A percentile compares a stretch with the other conserved stretches of the same genome.
phyloP scores from a whole-genome alignment of 2,113 vertebrate species.

The Cochlearius cochlearius region DNA sequence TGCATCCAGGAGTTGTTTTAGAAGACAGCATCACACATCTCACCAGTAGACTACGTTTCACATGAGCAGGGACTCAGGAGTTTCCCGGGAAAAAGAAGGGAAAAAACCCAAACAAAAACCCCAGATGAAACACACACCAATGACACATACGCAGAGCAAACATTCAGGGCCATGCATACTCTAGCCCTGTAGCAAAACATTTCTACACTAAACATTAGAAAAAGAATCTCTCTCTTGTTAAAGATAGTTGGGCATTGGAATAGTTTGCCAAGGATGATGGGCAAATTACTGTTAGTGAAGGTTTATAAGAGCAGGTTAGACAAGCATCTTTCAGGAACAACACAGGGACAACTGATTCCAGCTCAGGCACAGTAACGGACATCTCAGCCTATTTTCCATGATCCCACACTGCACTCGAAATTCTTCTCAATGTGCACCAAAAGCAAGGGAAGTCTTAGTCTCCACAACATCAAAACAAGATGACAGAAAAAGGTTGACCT shows the following conservation, averaged over 20 bases:
- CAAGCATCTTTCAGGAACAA: not conserved
- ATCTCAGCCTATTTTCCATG: not conserved
- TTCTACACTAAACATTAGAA: not conserved
- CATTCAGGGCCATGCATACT: not conserved
- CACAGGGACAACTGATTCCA: not conserved
- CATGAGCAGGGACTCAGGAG: accelerated
- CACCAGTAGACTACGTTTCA: not conserved
- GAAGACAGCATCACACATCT: not conserved
- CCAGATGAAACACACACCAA: not conserved
- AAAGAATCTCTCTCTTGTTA: not conserved
- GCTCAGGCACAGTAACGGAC: not conserved
- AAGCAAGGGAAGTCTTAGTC: not conserved
- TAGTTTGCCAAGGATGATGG: not conserved
- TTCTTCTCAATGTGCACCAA: not conserved
- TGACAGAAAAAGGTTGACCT: not conserved
- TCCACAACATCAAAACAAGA: not conserved
- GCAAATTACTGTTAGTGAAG: not conserved
- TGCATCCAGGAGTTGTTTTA: not conserved
- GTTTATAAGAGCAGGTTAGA: not conserved
- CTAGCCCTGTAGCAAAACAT: not conserved
- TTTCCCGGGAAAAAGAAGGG: not conserved
- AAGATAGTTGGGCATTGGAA: not conserved
- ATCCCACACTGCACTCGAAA: not conserved
- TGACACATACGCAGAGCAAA: not conserved
- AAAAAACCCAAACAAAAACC: not conserved